Evolutionary conservation across 2,113 vertebrate species (phyloP), one percentile per base, ranked within the genome.

Genomic region (Entomyzon cyanotis): DNA sequence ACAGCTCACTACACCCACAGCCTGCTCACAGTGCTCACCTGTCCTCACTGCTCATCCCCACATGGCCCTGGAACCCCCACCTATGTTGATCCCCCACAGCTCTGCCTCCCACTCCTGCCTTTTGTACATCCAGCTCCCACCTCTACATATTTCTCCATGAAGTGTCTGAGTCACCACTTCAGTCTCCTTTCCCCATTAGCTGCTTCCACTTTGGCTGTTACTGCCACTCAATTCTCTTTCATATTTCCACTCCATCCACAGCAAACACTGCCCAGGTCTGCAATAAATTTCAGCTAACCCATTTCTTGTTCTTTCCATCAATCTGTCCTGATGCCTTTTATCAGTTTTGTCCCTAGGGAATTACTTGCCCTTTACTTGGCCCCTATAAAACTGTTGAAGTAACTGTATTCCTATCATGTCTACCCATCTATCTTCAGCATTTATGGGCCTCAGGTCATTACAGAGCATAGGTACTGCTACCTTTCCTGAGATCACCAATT

Each of bases 351-450:
- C 75, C 82, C 64, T 56, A 78, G 42, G 42, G 84, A 93, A 95
- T 95, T 87, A 82, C 65, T 94, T 96, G 94, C 87, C 94, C 93
- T 97, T 97, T 90, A 84, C 82, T 86, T 96, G 94, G 71, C 93
- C 94, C 87, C 90, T 91, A 52, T 95, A 94, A 95, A 58, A 44
- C 87, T 62, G 44, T 86, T 88, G 79, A 71, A 95, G 94, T 88
- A 96, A 96, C 94, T 88, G 50, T 94, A 88, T 96, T 94, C 82
- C 63, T 84, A 95, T 81, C 87, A 63, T 74, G 85, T 85, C 79
- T 81, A 77, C 56, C 47, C 88, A 94, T 95, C 52, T 81, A 27
- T 96, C 94, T 92, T 95, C 63, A 68, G 82, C 52, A 8, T 90
- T 95, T 94, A 94, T 59, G 42, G 75, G 83, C 46, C 55, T 94